These are phyloP conservation scores for Hirtodrosophila alboralis DNA, from an alignment of 2,888 invertebrate genomes.

Conservation along the genomic window DNA sequence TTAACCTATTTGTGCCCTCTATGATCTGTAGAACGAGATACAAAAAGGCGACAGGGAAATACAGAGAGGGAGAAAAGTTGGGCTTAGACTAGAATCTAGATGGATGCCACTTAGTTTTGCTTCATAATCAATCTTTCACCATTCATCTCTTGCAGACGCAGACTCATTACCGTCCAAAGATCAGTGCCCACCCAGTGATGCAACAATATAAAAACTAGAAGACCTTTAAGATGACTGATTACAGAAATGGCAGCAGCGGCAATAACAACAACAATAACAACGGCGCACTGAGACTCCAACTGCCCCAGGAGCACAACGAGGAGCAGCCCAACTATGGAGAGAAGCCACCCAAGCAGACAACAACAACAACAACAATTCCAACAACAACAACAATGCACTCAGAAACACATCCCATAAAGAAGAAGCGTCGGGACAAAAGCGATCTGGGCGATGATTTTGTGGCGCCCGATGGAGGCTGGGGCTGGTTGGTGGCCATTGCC, in stretches of 20 bases:
- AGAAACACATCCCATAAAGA: conserved; percentile 49
- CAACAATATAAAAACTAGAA: conserved; percentile 27
- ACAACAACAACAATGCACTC: conserved; percentile 15
- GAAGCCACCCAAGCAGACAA: conserved; percentile 31
- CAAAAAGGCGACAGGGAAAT: too few species aligned
- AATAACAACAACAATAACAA: conserved; percentile 31
- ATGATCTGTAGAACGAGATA: conserved; percentile 4
- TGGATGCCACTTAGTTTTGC: too few species aligned
- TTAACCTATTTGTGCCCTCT: conserved; percentile 7
- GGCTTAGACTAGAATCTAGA: too few species aligned
- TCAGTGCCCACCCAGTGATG: conserved; percentile 47
- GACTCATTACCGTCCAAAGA: conserved; percentile 13
- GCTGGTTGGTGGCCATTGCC: conserved; percentile 89
- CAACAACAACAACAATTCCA: conserved; percentile 18
- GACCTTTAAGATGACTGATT: conserved; percentile 64
- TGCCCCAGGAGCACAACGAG: conserved; percentile 34
- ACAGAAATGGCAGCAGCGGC: conserved; percentile 43
- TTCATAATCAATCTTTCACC: not conserved
- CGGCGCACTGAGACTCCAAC: conserved; percentile 21
- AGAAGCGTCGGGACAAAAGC: conserved; percentile 82
- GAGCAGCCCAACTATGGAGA: conserved; percentile 29
- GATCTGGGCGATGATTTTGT: conserved; percentile 86
- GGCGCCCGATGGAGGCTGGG: conserved; percentile 91
- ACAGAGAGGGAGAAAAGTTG: not conserved
- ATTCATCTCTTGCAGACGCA: conserved; percentile 29